Percentiles rank a stretch among this genome's conserved stretches.
These are phyloP conservation scores for Embidobia sp. DNA, from an alignment of 2,888 invertebrate species.

Conservation along the genomic window DNA sequence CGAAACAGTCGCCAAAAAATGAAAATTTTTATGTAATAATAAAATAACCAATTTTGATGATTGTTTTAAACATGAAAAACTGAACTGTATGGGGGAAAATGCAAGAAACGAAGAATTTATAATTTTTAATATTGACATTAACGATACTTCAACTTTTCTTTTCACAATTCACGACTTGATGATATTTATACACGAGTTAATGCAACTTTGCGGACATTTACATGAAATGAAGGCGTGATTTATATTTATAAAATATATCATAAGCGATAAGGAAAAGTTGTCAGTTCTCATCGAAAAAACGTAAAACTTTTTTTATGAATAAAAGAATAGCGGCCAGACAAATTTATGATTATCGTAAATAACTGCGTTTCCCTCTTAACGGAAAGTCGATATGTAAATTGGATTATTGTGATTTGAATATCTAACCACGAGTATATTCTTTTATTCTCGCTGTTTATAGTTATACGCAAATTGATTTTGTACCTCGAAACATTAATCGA, in stretches of 20 bases:
- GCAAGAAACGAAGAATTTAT: too few species aligned
- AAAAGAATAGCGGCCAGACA: slow-evolving; percentile 7
- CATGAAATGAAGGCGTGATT: slow-evolving; percentile 16
- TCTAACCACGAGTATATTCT: slow-evolving; percentile 7
- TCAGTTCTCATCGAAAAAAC: slow-evolving; percentile 16
- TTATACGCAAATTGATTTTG: slow-evolving; percentile 23
- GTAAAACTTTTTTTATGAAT: slow-evolving; percentile 22
- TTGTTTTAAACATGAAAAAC: too few species aligned
- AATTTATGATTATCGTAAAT: slow-evolving; percentile 38
- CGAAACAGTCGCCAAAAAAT: too few species aligned
- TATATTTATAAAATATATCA: slow-evolving; percentile 19
- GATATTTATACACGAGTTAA: slow-evolving; percentile 13
- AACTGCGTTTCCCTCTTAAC: slow-evolving; percentile 25
- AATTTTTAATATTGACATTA: slow-evolving; percentile 26
- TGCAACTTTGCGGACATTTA: slow-evolving; percentile 18
- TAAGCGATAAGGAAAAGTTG: background rate
- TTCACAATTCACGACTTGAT: slow-evolving; percentile 9
- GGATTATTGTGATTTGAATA: slow-evolving; percentile 28
- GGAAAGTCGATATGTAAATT: slow-evolving; percentile 42
- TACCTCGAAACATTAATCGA: slow-evolving; percentile 15
- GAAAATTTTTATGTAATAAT: too few species aligned
- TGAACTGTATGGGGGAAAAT: too few species aligned
- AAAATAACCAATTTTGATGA: too few species aligned
- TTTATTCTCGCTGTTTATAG: slow-evolving; percentile 4
- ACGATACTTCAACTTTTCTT: slow-evolving; percentile 5